A percentile compares a stretch with the other conserved stretches of the same genome.
These are phyloP conservation scores for Tonatia bakeri DNA, from an alignment of 2,113 vertebrate genomes.

Conservation along the genomic window DNA sequence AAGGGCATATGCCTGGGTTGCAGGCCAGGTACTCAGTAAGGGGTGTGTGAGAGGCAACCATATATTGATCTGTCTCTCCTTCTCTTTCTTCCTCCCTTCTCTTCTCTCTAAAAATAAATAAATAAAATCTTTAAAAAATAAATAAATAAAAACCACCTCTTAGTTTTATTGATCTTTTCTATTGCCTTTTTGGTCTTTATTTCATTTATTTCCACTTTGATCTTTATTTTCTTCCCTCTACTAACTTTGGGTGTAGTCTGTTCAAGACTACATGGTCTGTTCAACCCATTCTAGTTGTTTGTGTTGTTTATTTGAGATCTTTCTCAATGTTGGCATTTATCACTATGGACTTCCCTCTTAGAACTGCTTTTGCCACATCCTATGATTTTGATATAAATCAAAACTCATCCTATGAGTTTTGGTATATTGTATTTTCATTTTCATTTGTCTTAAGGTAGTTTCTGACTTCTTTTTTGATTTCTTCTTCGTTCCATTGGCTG, in stretches of 20 bases:
- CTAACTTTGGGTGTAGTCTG: neutral
- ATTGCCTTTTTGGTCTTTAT: neutral
- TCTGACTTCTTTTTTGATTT: neutral
- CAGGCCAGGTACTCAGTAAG: too few species aligned
- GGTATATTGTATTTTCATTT: neutral
- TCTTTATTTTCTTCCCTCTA: neutral
- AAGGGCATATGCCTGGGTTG: too few species aligned
- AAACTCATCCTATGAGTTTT: neutral
- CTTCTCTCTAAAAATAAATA: too few species aligned
- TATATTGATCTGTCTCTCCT: too few species aligned
- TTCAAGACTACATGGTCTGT: too few species aligned
- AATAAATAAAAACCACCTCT: neutral
- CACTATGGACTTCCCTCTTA: neutral
- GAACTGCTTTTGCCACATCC: neutral
- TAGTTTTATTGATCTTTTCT: neutral
- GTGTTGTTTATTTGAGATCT: neutral
- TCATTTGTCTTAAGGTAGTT: neutral
- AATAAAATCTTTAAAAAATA: too few species aligned
- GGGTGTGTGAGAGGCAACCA: too few species aligned
- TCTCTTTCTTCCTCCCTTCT: too few species aligned
- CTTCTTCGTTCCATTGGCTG: neutral
- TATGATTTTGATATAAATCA: neutral
- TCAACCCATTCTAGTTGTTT: neutral
- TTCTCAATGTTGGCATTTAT: neutral
- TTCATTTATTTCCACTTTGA: neutral